Evolutionary conservation across 2,797 vertebrate species (phyloP).

Genomic region (Fistularia commersonii): DNA sequence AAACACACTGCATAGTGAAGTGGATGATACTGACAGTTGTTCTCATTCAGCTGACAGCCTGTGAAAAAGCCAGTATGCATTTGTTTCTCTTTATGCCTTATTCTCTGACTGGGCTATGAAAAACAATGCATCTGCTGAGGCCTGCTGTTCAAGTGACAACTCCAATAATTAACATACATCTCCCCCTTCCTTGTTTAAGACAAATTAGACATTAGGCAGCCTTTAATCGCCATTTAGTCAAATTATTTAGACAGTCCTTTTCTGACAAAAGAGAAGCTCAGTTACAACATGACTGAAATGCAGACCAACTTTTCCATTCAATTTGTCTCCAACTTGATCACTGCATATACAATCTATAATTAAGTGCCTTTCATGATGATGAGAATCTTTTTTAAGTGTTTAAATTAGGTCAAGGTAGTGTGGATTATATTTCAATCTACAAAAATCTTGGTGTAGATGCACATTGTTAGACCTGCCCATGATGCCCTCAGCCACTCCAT

Average conservation of each 20-base stretch:
- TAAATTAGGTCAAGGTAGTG: conserved; percentile 56
- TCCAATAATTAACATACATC: conserved; percentile 19
- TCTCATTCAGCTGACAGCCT: too few species aligned
- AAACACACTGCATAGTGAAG: too few species aligned
- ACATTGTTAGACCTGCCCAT: conserved; percentile 26
- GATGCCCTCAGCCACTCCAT: conserved; percentile 52
- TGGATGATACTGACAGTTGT: too few species aligned
- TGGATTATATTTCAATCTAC: conserved; percentile 57
- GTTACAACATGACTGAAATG: conserved; percentile 14
- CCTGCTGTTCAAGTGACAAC: conserved; percentile 3
- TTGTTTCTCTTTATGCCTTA: too few species aligned
- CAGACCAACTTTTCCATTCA: conserved; percentile 16
- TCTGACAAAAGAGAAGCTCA: conserved; percentile 23
- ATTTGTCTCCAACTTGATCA: conserved; percentile 22
- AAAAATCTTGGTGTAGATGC: conserved; percentile 43
- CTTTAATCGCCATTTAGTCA: conserved; percentile 41
- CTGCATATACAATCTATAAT: conserved; percentile 42
- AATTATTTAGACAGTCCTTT: conserved; percentile 41
- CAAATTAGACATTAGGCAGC: conserved; percentile 30
- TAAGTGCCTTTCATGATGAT: conserved; percentile 58
- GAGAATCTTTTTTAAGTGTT: conserved; percentile 42
- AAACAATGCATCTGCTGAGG: neutral
- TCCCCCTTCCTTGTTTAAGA: conserved; percentile 31
- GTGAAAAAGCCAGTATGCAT: too few species aligned
- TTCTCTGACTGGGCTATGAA: too few species aligned